Conservation (phyloP, 2,888 invertebrate genomes). For the Cabera pusaria region DNA sequence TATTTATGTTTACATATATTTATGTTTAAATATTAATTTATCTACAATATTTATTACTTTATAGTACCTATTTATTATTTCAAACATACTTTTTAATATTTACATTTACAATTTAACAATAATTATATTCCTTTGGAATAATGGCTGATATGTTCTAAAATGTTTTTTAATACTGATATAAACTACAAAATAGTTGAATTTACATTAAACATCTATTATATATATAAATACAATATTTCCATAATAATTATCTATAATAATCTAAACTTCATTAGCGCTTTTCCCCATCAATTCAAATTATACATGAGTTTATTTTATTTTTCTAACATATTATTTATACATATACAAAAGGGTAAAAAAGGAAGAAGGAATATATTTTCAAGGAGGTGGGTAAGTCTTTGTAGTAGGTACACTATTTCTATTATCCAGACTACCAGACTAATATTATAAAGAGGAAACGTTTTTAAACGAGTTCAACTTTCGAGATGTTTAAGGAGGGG, state of each 20-base stretch:
- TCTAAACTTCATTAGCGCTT: constrained; percentile 76
- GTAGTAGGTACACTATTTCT: too few species aligned
- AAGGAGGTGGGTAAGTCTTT: too few species aligned
- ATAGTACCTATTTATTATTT: too few species aligned
- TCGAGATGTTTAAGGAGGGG: too few species aligned
- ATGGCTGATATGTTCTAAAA: constrained; percentile 54
- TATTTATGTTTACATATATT: not conserved
- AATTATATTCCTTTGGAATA: constrained; percentile 30
- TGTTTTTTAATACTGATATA: constrained; percentile 43
- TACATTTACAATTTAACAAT: constrained; percentile 16
- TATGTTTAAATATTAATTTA: too few species aligned
- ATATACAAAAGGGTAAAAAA: too few species aligned
- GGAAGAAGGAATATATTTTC: too few species aligned
- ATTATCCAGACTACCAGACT: too few species aligned
- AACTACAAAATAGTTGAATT: not conserved
- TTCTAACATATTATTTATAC: constrained; percentile 6
- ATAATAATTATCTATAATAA: constrained; percentile 34
- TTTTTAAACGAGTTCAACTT: too few species aligned
- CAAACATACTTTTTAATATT: constrained; percentile 1
- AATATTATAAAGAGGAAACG: too few species aligned
- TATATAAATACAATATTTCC: constrained; percentile 2
- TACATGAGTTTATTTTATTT: constrained; percentile 21
- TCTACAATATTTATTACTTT: too few species aligned
- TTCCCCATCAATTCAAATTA: constrained; percentile 65
- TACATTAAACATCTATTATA: not conserved